Base-by-base conservation (phyloP, 2,797 vertebrate genomes). In the Enteromius fasciolatus region DNA sequence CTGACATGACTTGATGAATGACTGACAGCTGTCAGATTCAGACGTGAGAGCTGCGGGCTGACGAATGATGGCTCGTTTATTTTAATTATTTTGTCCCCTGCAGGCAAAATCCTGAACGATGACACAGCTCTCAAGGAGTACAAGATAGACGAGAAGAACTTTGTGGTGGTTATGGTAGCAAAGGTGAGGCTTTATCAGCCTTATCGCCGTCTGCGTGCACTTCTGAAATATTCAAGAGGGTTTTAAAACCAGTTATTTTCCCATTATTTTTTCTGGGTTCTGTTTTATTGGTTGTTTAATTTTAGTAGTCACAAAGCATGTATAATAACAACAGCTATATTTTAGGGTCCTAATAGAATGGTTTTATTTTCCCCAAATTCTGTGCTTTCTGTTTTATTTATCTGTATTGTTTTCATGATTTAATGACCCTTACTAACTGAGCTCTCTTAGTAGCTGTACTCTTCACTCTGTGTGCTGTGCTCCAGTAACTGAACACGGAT, bases 131-230 rank as follows among this genome's bases (percentile, higher is more conserved):
- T 99, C 86, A 98, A 97, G 91, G 97, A 99, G 84, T 99, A 98
- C 90, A 98, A 98, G 92, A 99, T 99, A 74, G 96, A 96, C 84
- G 97, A 99, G 92, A 98, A 98, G 93, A 99, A 97, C 92, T 99
- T 99, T 87, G 97, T 99, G 92, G 98, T 99, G 84, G 94, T 98
- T 91, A 98, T 99, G 98, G 97, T 98, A 91, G 96, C 97, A 91
- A 99, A 99, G 95, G 97, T 99, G 89, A 92, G 95, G 36, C 14
- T 4, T 78, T 41, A 31, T 50, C 64, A 68, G 8, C 8, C 5
- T 52, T 31, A 8, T 63, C 59, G 1, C 25, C 28, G 4, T 2
- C 12, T 63, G 59, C 14, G 12, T 59, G 57, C 5, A 5, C 33
- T 36, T 10, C 3, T 48, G 23, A 28, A 73, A 52, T 12, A 20